These are phyloP conservation scores for Lepus townsendii DNA, from an alignment of 2,797 vertebrate genomes.

Conservation along the genomic window DNA sequence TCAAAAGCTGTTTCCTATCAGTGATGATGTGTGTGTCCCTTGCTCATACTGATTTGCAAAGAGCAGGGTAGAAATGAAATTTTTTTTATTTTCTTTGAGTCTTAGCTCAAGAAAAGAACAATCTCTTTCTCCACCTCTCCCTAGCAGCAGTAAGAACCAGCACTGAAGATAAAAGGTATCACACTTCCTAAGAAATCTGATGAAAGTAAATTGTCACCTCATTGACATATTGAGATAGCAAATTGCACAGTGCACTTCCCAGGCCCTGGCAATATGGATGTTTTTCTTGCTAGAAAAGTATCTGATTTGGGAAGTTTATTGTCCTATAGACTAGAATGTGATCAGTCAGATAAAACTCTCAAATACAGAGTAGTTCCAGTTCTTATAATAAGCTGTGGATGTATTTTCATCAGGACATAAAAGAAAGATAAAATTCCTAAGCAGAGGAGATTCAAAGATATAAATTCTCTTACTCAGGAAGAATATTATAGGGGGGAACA, in stretches of 20 bases:
- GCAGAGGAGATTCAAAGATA: slow-evolving; percentile 67
- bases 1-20: slow-evolving; percentile 84
- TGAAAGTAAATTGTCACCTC: slow-evolving; percentile 82
- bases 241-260: slow-evolving; percentile 74
- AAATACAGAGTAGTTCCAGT: slow-evolving; percentile 69
- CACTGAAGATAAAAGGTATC: slow-evolving; percentile 77
- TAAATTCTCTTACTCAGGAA: slow-evolving; percentile 66
- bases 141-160: slow-evolving; percentile 66
- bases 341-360: slow-evolving; percentile 76
- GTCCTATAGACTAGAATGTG: slow-evolving; percentile 73
- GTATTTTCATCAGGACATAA: slow-evolving; percentile 69
- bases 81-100: slow-evolving; percentile 84
- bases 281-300: slow-evolving; percentile 76
- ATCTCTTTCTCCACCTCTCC: slow-evolving; percentile 55
- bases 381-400: slow-evolving; percentile 71
- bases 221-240: slow-evolving; percentile 79
- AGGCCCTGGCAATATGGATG: slow-evolving; percentile 56
- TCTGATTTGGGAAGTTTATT: slow-evolving; percentile 80
- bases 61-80: slow-evolving; percentile 75
- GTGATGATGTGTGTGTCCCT: slow-evolving; percentile 81
- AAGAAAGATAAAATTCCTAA: slow-evolving; percentile 74
- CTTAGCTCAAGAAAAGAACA: slow-evolving; percentile 81
- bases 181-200: slow-evolving; percentile 76
- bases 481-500: slow-evolving; percentile 66
- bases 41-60: slow-evolving; percentile 77